phyloP scores from a whole-genome alignment of 2,888 invertebrate species.

The Glyphotaelius pellucidus region DNA sequence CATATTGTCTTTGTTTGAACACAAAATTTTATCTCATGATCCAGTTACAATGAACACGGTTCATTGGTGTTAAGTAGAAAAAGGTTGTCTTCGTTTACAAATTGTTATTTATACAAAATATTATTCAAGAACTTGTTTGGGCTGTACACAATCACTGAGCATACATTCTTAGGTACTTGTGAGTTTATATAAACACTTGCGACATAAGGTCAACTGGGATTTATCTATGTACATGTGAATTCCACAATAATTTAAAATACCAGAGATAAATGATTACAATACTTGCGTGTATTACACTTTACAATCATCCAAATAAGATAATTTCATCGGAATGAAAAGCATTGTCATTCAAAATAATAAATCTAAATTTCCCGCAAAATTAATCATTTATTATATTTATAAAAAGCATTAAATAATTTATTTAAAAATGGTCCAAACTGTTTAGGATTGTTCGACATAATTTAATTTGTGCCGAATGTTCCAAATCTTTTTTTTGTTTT shows the following conservation, averaged over 20 bases:
- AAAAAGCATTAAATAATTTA: neutral
- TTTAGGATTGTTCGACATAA: neutral
- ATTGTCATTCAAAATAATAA: neutral
- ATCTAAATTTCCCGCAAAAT: neutral
- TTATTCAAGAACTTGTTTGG: neutral
- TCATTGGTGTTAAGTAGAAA: neutral
- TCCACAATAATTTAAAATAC: neutral
- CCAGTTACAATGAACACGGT: neutral
- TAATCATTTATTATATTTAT: neutral
- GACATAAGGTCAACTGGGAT: constrained; percentile 22
- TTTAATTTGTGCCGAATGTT: neutral
- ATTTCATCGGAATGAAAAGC: neutral
- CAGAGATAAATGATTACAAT: neutral
- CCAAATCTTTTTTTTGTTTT: neutral
- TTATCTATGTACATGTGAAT: neutral
- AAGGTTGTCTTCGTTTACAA: neutral
- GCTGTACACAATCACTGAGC: neutral
- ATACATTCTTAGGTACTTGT: constrained; percentile 52
- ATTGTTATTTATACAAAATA: constrained; percentile 34
- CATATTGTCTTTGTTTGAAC: neutral
- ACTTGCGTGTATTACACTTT: neutral
- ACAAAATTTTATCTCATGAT: neutral
- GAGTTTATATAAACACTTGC: constrained; percentile 34
- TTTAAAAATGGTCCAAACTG: neutral
- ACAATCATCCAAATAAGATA: neutral